These are phyloP conservation scores for Sebastiscus tertius DNA, from an alignment of 2,797 vertebrate genomes.

Conservation along the genomic window DNA sequence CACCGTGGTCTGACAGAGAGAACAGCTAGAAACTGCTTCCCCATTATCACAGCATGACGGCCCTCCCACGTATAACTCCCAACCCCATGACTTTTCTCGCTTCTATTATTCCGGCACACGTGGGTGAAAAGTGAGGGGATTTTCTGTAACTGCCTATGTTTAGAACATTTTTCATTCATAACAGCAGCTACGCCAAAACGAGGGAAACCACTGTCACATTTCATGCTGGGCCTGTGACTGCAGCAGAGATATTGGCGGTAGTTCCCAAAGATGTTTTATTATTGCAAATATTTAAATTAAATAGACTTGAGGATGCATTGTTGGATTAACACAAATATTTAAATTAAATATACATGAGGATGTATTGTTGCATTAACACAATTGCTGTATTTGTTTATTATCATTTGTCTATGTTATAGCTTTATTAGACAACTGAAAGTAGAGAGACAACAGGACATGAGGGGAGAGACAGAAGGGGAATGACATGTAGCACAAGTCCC, in stretches of 20 bases:
- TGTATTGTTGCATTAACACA: background rate
- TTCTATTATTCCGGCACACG: slow-evolving; percentile 51
- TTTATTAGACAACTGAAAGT: background rate
- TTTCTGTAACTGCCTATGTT: slow-evolving; percentile 58
- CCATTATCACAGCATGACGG: slow-evolving; percentile 57
- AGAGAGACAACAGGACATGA: background rate
- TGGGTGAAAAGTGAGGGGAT: slow-evolving; percentile 59
- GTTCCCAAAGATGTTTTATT: background rate
- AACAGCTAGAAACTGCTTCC: slow-evolving; percentile 38
- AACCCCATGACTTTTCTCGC: slow-evolving; percentile 31
- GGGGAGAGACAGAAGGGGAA: background rate
- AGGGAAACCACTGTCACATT: slow-evolving; percentile 21
- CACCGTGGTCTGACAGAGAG: slow-evolving; percentile 24
- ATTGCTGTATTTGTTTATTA: background rate
- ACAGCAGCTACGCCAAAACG: slow-evolving; percentile 1
- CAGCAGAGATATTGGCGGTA: background rate
- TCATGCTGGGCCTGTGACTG: background rate
- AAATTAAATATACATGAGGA: background rate
- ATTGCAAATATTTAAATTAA: background rate
- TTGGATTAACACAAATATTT: background rate
- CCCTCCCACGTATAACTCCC: slow-evolving; percentile 52
- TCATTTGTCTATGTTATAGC: background rate
- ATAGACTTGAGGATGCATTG: background rate
- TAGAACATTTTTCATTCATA: slow-evolving; percentile 26
- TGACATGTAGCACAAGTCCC: background rate